Base-by-base conservation (phyloP, 2,888 invertebrate species). In the Phorcus lineatus region DNA sequence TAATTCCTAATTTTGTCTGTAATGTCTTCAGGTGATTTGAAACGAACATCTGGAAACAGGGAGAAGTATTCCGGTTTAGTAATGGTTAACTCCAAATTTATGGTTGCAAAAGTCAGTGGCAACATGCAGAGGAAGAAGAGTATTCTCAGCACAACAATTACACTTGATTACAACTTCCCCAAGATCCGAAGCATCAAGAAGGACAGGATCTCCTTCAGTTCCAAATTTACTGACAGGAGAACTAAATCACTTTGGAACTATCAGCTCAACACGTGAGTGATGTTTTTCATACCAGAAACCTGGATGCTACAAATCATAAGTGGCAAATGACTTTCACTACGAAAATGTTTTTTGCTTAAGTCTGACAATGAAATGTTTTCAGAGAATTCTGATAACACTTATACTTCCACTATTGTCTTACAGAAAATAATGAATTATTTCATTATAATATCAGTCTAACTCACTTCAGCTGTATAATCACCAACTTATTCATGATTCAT, bases 181-280 rank as follows among this genome's bases (percentile, higher is more conserved):
- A 75, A 80, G 67, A 74, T 85, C 28, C 40, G 40, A 62, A 40
- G 62, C 22, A n/a, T 54, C 76, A 85, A 82, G n/a, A 81, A 86
- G 78, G 86, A 88, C 79, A 87, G 83, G 77, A 78, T 88, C 17
- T 85, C 85, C 53, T 80, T 89, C 24, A 86, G 85, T 53, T 81
- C 84, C 19, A 89, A 89, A 78, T 53, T 86, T 31, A 86, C 76
- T 19, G 80, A 87, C 62, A 70, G 83, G 7, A 86, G 83, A 75
- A 88, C 85, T 52, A 86, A 86, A 55, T 81, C 86, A 2, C 78
- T 87, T 7, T 85, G 81, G 17, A 86, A 86, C 78, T 79, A 82
- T 0, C 86, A 82, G 53, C 78, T 80, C 36, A 84, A 83, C 11
- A 54, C 84, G 89, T 89, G 83, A 85, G 89, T n/a, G n/a, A n/a